Base-by-base conservation (phyloP, 2,113 vertebrate species). In the Muscicapa adusta region DNA sequence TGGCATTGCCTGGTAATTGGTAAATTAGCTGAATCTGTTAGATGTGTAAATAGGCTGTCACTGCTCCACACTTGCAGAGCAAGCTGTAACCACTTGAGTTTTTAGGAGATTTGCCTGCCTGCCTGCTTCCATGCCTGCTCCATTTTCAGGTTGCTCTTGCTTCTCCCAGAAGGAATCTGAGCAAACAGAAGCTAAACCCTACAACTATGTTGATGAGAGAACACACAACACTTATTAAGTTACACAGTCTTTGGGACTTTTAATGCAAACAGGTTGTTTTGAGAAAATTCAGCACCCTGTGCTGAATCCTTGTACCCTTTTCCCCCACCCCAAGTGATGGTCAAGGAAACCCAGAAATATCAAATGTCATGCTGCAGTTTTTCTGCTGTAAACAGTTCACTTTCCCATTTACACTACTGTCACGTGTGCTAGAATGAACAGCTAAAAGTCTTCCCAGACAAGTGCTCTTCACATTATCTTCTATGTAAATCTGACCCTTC, bases 131-230 rank as follows among this genome's bases (percentile, higher is more conserved):
- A 12, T 0, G 1, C 14, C n/a, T 73, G 6, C 3, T 10, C 10
- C 8, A 2, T 34, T 62, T 56, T 74, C 0, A 0, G 12, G 6
- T 34, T 86, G 57, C 5, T 26, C 6, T 63, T 84, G 7, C 14
- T 91, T 91, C 34, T 80, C 14, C 16, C 4, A 10, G 33, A 38
- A 73, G 81, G 29, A 73, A 54, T 51, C 53, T 50, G n/a, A 85
- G n/a, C 4, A 71, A 92, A 38, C 12, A 71, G 63, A 36, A 51
- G 29, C 24, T 54, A 36, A 78, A 31, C 6, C 4, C 5, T 3
- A 2, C 13, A 50, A 14, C 24, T 31, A 2, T 0, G 22, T 9
- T 66, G 47, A 57, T 45, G 45, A 54, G 12, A 53, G 8, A 56
- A 34, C 7, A 31, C 9, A 19, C 3, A 50, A 20, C 2, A 5